A percentile compares a stretch with the other conserved stretches of the same genome.
These are phyloP conservation scores for Temnothorax curvispinosus DNA, from an alignment of 1,140 invertebrate genomes.

Conservation along the genomic window DNA sequence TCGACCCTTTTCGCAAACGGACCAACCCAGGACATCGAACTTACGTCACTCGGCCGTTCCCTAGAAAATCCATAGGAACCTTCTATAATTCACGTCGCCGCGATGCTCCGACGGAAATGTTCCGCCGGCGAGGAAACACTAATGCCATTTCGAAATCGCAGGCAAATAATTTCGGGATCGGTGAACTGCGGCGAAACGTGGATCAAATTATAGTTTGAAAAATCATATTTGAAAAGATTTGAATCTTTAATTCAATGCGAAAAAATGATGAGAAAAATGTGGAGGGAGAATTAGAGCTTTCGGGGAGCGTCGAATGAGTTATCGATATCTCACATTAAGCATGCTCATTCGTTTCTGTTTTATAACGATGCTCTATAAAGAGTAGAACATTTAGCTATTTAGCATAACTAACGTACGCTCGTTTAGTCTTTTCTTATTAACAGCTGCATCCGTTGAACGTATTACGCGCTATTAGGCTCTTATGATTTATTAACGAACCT, in stretches of 20 bases:
- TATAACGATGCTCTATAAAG: too few relatives aligned
- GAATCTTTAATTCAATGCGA: neutral
- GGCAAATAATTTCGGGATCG: slow-evolving; percentile 44
- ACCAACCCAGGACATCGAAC: slow-evolving; percentile 57
- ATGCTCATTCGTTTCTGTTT: neutral
- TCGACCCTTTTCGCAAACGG: slow-evolving; percentile 57
- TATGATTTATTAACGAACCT: neutral
- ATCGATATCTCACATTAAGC: neutral
- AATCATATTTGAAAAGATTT: neutral
- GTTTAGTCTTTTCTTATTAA: neutral
- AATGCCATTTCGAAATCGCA: slow-evolving; percentile 34
- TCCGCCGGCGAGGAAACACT: slow-evolving; percentile 21
- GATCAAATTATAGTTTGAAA: neutral
- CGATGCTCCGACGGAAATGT: slow-evolving; percentile 38
- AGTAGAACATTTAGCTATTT: neutral
- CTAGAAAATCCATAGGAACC: slow-evolving; percentile 56
- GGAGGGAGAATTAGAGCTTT: neutral
- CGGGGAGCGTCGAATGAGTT: neutral
- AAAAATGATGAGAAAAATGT: neutral
- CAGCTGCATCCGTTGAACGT: neutral
- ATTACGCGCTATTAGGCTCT: neutral
- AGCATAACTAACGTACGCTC: neutral
- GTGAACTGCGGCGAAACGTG: neutral
- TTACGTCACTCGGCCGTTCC: slow-evolving; percentile 55
- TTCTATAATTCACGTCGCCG: slow-evolving; percentile 54